Base-by-base conservation (phyloP, 2,888 invertebrate genomes). In the Pollenia griseotomentosa region DNA sequence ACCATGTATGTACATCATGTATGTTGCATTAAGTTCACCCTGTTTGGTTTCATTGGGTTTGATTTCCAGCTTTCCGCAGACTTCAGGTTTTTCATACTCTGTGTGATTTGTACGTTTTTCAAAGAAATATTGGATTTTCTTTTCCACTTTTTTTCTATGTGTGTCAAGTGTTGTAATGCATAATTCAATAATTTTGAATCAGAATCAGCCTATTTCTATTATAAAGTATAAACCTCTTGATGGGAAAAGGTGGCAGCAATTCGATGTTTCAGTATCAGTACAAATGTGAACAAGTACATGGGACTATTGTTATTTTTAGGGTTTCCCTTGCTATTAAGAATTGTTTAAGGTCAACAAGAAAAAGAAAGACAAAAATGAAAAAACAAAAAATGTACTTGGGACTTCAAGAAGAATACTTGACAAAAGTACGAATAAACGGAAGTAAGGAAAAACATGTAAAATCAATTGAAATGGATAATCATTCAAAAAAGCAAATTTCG, bases 181-280 rank as follows among this genome's bases (percentile, higher is more conserved):
- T 77, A 77, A 77, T 77, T 65, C 65, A 77, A 77, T 77, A 77
- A 53, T 63, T 77, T 42, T 42, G 12, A 77, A 51, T 53, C 12
- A 1, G 19, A 51, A 23, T 23, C 14, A 44, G 7, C 19, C 33
- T 23, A n/a, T 10, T 19, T 40, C 12, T 40, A 57, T 48, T 40
- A 19, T 61, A 33, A 14, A 0, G 46, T 19, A 14, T 46, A 5
- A 61, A 46, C 4, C 65, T 63, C 16, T 63, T n/a, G 16, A 63
- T n/a, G 63, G 16, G 23, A 33, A 57, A 33, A 10, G 40, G 51
- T 83, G 57, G 55, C 42, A 14, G 12, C n/a, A 40, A 59, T n/a
- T 14, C 23, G 4, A 14, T 33, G 2, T 33, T 33, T 33, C 33
- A 33, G 2, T 33, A 33, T 33, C 33, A 33, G 2, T 12, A 33